A percentile compares a stretch with the other conserved stretches of the same genome.
phyloP scores from a whole-genome alignment of 2,888 invertebrate species.

The Heteropelma amictum region DNA sequence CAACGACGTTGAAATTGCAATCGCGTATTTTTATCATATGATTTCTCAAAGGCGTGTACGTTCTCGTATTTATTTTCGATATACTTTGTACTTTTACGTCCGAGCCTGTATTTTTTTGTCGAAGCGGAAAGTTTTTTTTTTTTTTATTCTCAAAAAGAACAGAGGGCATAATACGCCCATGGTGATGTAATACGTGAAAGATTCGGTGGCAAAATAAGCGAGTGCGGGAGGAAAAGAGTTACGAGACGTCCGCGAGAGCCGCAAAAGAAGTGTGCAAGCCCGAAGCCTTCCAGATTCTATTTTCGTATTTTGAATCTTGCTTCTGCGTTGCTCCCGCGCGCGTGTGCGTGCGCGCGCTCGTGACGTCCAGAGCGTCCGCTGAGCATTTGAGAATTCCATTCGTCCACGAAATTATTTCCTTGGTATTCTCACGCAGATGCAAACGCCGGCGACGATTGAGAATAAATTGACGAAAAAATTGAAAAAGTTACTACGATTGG shows the following conservation, averaged over 20 bases:
- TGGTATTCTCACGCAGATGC: too few species aligned
- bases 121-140: neutral
- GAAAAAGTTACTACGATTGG: too few species aligned
- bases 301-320: conserved; percentile 31
- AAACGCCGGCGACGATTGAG: too few species aligned
- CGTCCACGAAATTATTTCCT: too few species aligned
- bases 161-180: conserved; percentile 14
- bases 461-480: too few species aligned
- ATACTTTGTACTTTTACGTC: conserved; percentile 39
- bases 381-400: too few species aligned
- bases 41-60: too few species aligned
- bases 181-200: conserved; percentile 33
- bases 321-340: neutral
- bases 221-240: conserved; percentile 28
- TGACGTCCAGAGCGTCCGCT: too few species aligned
- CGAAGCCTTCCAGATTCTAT: conserved; percentile 47
- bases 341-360: neutral
- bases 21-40: too few species aligned
- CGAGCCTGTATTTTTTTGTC: neutral
- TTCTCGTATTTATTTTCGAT: neutral
- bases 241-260: neutral
- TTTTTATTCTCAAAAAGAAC: conserved; percentile 9
- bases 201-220: neutral
- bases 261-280: conserved; percentile 3
- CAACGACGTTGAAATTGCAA: conserved; percentile 10